phyloP scores from a whole-genome alignment of 2,113 vertebrate species.

The Piprites chloris region DNA sequence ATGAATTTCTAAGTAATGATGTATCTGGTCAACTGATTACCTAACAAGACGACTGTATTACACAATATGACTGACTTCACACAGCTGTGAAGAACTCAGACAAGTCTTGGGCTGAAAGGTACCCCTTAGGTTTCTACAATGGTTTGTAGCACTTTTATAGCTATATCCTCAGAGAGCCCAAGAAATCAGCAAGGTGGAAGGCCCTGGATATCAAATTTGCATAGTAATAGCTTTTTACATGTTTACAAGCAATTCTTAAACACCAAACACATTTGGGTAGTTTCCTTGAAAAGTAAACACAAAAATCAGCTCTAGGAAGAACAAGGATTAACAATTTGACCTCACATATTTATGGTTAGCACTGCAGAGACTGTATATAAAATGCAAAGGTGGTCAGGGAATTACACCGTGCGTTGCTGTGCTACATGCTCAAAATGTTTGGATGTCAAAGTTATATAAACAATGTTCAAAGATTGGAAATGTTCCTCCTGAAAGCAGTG shows the following conservation, averaged over 20 bases:
- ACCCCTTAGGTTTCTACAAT: background rate
- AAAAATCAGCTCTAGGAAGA: background rate
- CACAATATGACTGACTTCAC: background rate
- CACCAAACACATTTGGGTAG: background rate
- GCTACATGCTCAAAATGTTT: background rate
- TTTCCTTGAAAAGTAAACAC: background rate
- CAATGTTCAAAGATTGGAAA: background rate
- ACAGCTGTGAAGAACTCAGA: background rate
- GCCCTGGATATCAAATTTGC: background rate
- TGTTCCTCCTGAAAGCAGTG: background rate
- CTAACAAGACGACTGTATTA: background rate
- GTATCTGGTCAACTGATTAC: constrained; percentile 19
- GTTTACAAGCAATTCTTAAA: background rate
- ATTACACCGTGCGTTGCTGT: fast-evolving
- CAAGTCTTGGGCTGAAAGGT: background rate
- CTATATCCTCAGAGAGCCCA: background rate
- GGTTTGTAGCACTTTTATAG: background rate
- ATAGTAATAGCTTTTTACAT: background rate
- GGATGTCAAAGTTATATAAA: background rate
- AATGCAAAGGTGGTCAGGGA: background rate
- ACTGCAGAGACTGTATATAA: background rate
- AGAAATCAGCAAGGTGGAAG: background rate
- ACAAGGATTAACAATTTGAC: background rate
- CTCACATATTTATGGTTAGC: background rate
- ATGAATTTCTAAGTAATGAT: background rate